phyloP scores from a whole-genome alignment of 2,888 invertebrate species.

The Branchinecta sandiegonensis region DNA sequence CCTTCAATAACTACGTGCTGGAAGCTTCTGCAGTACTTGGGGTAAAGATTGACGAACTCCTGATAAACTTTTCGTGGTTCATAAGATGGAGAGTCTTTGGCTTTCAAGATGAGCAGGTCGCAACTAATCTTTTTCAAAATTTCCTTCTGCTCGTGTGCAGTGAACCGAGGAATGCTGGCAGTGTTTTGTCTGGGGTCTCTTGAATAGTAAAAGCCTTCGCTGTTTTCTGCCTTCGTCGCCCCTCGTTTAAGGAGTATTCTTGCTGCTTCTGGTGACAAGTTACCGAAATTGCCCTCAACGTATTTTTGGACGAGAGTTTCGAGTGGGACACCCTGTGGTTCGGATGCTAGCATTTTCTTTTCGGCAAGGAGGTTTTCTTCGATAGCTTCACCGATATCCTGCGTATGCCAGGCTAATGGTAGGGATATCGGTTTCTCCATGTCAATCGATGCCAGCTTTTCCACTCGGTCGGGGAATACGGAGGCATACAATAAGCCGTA shows the following conservation, averaged over 20 bases:
- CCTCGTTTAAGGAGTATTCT: conserved; percentile 20
- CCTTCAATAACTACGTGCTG: conserved; percentile 20
- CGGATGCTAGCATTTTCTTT: not conserved
- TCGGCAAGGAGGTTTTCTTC: conserved; percentile 6
- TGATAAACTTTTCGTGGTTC: conserved; percentile 17
- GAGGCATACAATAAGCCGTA: conserved; percentile 32
- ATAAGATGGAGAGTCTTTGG: conserved; percentile 19
- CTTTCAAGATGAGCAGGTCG: conserved; percentile 19
- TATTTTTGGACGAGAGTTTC: conserved; percentile 19
- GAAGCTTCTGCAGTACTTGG: conserved; percentile 18
- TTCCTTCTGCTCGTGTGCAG: conserved; percentile 18
- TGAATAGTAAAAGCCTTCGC: conserved; percentile 16
- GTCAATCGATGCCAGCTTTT: conserved; percentile 30
- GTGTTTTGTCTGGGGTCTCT: conserved; percentile 17
- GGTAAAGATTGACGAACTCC: conserved; percentile 20
- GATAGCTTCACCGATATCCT: conserved; percentile 15
- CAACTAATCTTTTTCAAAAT: conserved; percentile 18
- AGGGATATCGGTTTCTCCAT: conserved; percentile 26
- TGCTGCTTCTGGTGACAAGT: conserved; percentile 18
- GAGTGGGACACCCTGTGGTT: conserved; percentile 15
- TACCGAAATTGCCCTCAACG: conserved; percentile 18
- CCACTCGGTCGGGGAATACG: conserved; percentile 31
- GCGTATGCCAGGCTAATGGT: conserved; percentile 20
- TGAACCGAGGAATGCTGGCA: conserved; percentile 6
- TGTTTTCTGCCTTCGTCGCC: not conserved